Percentiles rank a stretch among this genome's conserved stretches.
Conservation (phyloP, 2,888 invertebrate genomes). For the Hyppa rectilinea region DNA sequence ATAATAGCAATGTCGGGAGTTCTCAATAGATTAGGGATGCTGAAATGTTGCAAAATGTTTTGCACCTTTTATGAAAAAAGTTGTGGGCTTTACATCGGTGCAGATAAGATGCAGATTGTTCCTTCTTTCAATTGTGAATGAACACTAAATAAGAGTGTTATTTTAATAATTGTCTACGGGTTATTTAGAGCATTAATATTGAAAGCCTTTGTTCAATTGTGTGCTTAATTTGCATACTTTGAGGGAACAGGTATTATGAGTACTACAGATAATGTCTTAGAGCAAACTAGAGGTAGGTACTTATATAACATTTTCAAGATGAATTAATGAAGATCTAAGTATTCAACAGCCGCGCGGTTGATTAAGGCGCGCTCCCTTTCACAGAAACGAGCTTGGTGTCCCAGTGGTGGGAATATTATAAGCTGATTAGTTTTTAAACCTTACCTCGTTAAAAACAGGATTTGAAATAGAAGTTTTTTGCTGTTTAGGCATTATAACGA, state of each 20-base stretch:
- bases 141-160: constrained; percentile 43
- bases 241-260: constrained; percentile 37
- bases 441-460: not conserved
- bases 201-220: constrained; percentile 52
- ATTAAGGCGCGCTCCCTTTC: not conserved
- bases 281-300: constrained; percentile 17
- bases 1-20: constrained; percentile 8
- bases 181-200: constrained; percentile 52
- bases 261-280: constrained; percentile 22
- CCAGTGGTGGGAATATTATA: not conserved
- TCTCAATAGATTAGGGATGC: constrained; percentile 13
- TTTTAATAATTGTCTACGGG: constrained; percentile 50
- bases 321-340: constrained; percentile 5
- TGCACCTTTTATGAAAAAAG: not conserved
- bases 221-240: constrained; percentile 57
- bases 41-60: constrained; percentile 4
- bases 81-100: not conserved
- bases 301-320: constrained; percentile 24
- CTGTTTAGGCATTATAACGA: constrained; percentile 10
- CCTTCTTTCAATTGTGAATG: constrained; percentile 9
- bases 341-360: not conserved
- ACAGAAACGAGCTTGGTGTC: not conserved
- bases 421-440: not conserved
- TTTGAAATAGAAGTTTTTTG: not conserved
- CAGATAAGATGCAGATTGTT: too few species aligned